These are phyloP conservation scores for Nephrocerus scutellatus DNA, from an alignment of 2,888 invertebrate species.

Conservation along the genomic window DNA sequence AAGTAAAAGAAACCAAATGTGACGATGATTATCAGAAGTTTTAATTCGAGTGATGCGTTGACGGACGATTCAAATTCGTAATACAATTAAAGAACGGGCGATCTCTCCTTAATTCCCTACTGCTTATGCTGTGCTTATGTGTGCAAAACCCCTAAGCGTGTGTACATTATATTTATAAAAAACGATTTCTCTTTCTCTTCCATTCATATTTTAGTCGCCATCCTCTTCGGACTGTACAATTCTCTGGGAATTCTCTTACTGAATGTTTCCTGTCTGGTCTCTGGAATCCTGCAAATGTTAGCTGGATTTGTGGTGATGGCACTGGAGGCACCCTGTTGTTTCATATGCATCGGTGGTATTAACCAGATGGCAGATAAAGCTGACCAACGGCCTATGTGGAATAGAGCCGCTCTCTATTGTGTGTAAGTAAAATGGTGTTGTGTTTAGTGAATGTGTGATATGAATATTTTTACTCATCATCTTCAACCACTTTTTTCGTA, in stretches of 20 bases:
- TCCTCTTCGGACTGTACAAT: constrained; percentile 73
- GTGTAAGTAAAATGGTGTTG: constrained; percentile 59
- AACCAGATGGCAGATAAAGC: constrained; percentile 76
- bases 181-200: constrained; percentile 2
- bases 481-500: constrained; percentile 15
- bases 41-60: too few species aligned
- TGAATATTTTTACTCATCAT: background rate
- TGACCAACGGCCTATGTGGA: constrained; percentile 81
- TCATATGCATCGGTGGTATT: constrained; percentile 92
- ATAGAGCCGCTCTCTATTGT: constrained; percentile 78
- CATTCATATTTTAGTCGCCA: constrained; percentile 63
- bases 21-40: too few species aligned
- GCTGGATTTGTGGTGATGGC: constrained; percentile 82
- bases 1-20: too few species aligned
- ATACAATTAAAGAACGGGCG: background rate
- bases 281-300: constrained; percentile 80
- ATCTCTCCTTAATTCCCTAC: constrained; percentile 10
- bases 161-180: background rate
- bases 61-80: too few species aligned
- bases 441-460: constrained; percentile 2
- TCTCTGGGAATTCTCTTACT: constrained; percentile 60
- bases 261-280: constrained; percentile 60
- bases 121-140: constrained; percentile 11
- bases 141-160: constrained; percentile 11
- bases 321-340: constrained; percentile 95